Evolutionary conservation across 1,140 invertebrate genomes (phyloP).

Genomic region (Octopus bimaculoides): DNA sequence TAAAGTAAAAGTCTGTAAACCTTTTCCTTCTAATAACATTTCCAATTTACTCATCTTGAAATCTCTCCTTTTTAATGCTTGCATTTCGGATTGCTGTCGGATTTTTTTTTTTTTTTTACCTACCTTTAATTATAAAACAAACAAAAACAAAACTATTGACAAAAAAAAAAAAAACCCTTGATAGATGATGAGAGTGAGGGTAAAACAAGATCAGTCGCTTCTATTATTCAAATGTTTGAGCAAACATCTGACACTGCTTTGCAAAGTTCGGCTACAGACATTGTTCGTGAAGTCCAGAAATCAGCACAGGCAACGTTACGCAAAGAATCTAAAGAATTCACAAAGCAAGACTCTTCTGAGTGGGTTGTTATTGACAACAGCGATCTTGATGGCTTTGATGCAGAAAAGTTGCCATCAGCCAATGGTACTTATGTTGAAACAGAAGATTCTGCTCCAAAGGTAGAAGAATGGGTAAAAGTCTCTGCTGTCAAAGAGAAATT

Average conservation of each 20-base stretch:
- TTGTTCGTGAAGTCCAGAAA: constrained; percentile 7
- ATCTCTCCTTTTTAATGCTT: constrained; percentile 6
- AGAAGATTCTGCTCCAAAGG: not conserved
- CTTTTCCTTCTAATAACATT: too few relatives aligned
- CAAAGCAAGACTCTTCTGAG: not conserved
- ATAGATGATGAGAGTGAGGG: not conserved
- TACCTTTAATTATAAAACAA: too few relatives aligned
- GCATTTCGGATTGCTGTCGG: not conserved
- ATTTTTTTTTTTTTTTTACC: too few relatives aligned
- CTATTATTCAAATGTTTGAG: constrained; percentile 25
- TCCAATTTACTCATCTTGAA: not conserved
- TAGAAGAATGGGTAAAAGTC: not conserved
- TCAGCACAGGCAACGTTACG: not conserved
- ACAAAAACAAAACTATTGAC: too few relatives aligned
- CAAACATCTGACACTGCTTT: constrained; percentile 16
- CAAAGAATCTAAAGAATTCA: not conserved
- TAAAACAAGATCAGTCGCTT: constrained; percentile 22
- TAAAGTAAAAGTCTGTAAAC: too few relatives aligned
- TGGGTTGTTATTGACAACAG: constrained; percentile 7
- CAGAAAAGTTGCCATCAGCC: not conserved
- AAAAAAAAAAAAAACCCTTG: not conserved
- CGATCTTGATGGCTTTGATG: constrained; percentile 6
- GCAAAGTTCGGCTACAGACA: not conserved
- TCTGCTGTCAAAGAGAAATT: not conserved
- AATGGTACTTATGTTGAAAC: not conserved